Conservation (phyloP, 2,797 vertebrate genomes). For the Lacerta agilis region DNA sequence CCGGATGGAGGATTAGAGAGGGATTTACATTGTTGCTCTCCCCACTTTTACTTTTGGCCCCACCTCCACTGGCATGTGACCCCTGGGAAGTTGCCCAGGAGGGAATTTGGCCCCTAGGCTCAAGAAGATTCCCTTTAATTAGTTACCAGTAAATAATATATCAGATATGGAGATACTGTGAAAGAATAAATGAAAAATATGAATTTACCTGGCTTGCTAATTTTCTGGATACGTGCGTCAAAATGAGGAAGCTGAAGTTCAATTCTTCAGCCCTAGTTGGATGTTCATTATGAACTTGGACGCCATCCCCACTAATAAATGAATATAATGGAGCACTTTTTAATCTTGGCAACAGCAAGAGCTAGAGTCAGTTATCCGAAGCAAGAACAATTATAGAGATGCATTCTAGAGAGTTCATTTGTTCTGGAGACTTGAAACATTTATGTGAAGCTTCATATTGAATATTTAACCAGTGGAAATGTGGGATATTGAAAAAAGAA, state of each 20-base stretch:
- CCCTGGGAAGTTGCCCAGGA: too few species aligned
- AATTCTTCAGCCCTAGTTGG: constrained; percentile 6
- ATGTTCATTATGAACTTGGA: constrained; percentile 40
- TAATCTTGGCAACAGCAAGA: not conserved
- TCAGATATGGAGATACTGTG: not conserved
- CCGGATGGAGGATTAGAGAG: too few species aligned
- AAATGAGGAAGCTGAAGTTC: constrained; percentile 13
- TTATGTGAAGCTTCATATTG: not conserved
- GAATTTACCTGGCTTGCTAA: constrained; percentile 17
- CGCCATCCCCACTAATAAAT: constrained; percentile 32
- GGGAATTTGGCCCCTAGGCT: too few species aligned
- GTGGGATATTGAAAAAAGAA: not conserved
- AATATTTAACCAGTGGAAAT: constrained; percentile 12
- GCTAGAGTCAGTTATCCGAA: constrained; percentile 12
- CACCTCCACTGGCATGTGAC: too few species aligned
- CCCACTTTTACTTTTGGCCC: too few species aligned
- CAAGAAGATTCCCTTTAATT: constrained; percentile 21
- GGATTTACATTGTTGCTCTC: too few species aligned
- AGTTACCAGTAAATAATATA: constrained; percentile 32
- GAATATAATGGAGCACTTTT: constrained; percentile 43
- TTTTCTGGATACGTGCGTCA: constrained; percentile 13
- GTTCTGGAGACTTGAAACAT: constrained; percentile 3
- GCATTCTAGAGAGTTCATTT: not conserved
- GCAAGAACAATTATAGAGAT: constrained; percentile 25
- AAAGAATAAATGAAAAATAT: constrained; percentile 14